Evolutionary conservation across 2,888 invertebrate genomes (phyloP), one percentile per base, ranked within the genome.

Genomic region (Phengaris alcon): DNA sequence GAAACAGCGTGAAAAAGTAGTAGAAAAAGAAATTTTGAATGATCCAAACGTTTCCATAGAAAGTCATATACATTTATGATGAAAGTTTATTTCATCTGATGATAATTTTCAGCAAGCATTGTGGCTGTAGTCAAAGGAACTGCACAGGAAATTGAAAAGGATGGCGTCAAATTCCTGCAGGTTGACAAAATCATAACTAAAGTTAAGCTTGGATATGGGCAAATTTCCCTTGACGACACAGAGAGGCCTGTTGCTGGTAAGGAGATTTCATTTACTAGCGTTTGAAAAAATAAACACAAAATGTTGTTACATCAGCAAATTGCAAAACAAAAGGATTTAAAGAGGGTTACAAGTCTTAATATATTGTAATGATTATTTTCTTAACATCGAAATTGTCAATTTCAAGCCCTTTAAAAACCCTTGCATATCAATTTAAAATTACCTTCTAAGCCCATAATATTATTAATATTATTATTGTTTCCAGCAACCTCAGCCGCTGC

Each of bases 401-500:
- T 35, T 35, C 4, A 35, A 35, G 35, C 1, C 35, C 35, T 35
- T 35, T 35, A 35, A 35, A 3, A 48, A 48, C 48, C 48, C 48
- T 48, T 8, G 6, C 8, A 8, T 48, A 8, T 8, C 8, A 48
- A 48, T 48, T 48, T 1, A 5, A 48, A 48, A 7, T 59, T 59
- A 59, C 22, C 8, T 12, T 6, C 9, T 6, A 0, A 13, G 8
- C 52, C 3, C 9, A 55, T 64, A 51, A 22, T 1, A 22, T 22
- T 22, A 22, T 68, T 57, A 70, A 48, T 69, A 1, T 12, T 51
- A 69, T 46, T 6, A 8, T 73, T 73, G 7, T 3, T 86, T 84
- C 54, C 90, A 96, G 96, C 96, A 73, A 90, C 95, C 75, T 94
- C 96, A 54, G 96, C 96, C n/a, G 93, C 94, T 0, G 91, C 94